A percentile compares a stretch with the other conserved stretches of the same genome.
Evolutionary conservation across 2,113 vertebrate species (phyloP).

Genomic region (Ibidorhyncha struthersii): DNA sequence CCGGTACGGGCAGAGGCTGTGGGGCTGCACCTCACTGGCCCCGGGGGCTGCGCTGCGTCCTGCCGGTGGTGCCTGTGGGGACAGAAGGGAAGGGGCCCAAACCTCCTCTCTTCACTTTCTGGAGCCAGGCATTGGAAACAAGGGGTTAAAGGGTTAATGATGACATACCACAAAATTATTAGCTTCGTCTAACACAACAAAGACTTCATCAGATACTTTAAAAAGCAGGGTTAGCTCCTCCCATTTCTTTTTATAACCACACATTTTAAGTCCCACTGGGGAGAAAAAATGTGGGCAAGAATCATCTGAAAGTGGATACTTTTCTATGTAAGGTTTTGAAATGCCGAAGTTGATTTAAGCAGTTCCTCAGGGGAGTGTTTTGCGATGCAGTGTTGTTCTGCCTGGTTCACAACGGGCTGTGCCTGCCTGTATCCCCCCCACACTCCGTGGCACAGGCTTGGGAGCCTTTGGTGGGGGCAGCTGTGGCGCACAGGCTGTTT

Average conservation of each 20-base stretch:
- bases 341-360: not conserved
- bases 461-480: slow-evolving; percentile 7
- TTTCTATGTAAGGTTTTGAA: slow-evolving; percentile 68
- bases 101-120: not conserved
- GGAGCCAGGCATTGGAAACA: not conserved
- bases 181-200: not conserved
- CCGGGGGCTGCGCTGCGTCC: not conserved
- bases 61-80: too few relatives aligned
- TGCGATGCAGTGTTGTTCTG: not conserved
- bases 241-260: slow-evolving; percentile 15
- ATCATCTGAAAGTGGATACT: slow-evolving; percentile 13
- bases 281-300: not conserved
- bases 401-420: rapidly evolving
- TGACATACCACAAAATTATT: not conserved
- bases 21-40: not conserved
- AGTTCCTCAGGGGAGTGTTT: not conserved
- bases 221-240: not conserved
- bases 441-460: not conserved
- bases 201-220: not conserved
- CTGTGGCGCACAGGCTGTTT: not conserved
- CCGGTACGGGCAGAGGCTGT: rapidly evolving
- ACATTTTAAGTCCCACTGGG: not conserved
- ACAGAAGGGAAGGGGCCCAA: not conserved
- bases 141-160: not conserved
- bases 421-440: not conserved